A percentile compares a stretch with the other conserved stretches of the same genome.
Evolutionary conservation across 2,888 invertebrate species (phyloP).

Genomic region (Macrophya alboannulata): DNA sequence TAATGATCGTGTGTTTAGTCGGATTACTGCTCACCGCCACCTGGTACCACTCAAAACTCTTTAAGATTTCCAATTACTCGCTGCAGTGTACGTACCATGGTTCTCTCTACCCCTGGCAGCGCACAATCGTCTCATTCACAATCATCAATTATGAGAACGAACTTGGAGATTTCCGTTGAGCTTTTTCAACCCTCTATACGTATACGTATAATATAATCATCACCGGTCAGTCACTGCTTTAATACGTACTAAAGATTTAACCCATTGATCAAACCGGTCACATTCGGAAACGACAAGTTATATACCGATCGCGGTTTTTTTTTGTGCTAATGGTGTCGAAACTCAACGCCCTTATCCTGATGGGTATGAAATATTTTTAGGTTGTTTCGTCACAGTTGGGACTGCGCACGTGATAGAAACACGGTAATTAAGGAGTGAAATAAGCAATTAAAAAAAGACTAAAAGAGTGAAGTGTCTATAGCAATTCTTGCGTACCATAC

Average conservation of each 20-base stretch:
- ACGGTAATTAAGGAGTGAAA: constrained; percentile 40
- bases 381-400: too few species aligned
- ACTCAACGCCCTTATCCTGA: too few species aligned
- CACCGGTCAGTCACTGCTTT: neutral
- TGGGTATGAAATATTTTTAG: too few species aligned
- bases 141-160: constrained; percentile 14
- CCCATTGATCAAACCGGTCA: neutral
- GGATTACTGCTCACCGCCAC: neutral
- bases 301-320: neutral
- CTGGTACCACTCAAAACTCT: constrained; percentile 41
- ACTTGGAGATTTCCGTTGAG: constrained; percentile 41
- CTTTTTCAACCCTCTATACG: neutral
- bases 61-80: constrained; percentile 42
- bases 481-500: neutral
- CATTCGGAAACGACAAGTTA: neutral
- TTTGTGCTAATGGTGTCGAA: too few species aligned
- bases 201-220: neutral
- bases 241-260: neutral
- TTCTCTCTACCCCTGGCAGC: neutral
- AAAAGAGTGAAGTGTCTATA: neutral
- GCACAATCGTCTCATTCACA: constrained; percentile 21
- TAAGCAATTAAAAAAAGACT: neutral
- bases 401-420: too few species aligned
- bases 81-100: neutral
- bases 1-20: neutral